Evolutionary conservation across 2,797 vertebrate genomes (phyloP).

Genomic region (Sebastes umbrosus): DNA sequence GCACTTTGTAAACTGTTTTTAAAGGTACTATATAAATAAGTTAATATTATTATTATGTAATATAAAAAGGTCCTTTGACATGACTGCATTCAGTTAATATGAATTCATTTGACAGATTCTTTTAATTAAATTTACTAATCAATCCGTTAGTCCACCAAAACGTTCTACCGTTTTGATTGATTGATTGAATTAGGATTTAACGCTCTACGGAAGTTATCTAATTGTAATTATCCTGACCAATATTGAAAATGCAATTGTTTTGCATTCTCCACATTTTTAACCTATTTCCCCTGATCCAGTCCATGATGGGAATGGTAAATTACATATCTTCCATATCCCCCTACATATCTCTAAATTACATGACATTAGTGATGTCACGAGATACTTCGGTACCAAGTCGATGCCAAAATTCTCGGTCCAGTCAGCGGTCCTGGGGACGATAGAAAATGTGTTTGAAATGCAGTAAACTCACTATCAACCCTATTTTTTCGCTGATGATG

Average conservation of each 20-base stretch:
- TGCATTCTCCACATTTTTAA: background rate
- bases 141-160: no score
- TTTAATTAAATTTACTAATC: background rate
- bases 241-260: background rate
- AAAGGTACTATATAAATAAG: no score
- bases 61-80: background rate
- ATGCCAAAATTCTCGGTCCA: no score
- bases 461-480: no score
- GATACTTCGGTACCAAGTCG: no score
- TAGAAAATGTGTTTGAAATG: no score
- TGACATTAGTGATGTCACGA: no score
- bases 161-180: background rate
- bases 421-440: accelerated
- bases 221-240: background rate
- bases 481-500: no score
- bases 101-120: background rate
- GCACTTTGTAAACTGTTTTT: no score
- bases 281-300: background rate
- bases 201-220: no score
- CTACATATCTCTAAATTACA: background rate
- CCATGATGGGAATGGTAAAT: background rate
- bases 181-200: background rate
- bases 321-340: background rate
- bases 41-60: no score
- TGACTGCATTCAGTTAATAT: background rate